Evolutionary conservation across 2,113 vertebrate species (phyloP).

Genomic region (Indicator indicator): DNA sequence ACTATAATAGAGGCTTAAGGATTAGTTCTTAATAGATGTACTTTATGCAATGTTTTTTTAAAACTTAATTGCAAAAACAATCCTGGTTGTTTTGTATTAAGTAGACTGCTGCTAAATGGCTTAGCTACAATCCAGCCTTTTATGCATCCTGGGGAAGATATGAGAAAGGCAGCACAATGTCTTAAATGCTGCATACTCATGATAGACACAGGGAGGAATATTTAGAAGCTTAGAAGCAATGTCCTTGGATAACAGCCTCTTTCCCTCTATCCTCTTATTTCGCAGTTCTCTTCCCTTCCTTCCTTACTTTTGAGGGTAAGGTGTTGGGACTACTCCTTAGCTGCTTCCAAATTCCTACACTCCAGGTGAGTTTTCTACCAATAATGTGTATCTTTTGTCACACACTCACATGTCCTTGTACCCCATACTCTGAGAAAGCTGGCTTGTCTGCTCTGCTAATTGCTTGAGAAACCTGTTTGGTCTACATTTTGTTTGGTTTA

Average conservation of each 20-base stretch:
- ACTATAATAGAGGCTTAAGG: not conserved
- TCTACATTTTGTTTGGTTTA: not conserved
- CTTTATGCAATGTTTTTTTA: not conserved
- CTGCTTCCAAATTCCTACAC: not conserved
- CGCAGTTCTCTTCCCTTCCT: not conserved
- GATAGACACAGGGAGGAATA: not conserved
- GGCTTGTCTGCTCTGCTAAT: not conserved
- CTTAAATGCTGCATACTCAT: not conserved
- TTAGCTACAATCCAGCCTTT: not conserved
- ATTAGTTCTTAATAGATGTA: not conserved
- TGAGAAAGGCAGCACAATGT: not conserved
- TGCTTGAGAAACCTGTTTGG: not conserved
- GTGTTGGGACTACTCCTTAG: not conserved
- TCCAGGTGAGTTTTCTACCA: not conserved
- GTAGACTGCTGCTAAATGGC: not conserved
- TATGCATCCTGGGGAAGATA: not conserved
- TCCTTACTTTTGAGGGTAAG: not conserved
- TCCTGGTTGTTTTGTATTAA: not conserved
- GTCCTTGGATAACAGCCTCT: not conserved
- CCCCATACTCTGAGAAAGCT: not conserved
- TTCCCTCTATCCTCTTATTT: not conserved
- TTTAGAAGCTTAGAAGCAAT: not conserved
- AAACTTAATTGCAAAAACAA: not conserved
- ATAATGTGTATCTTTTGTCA: not conserved
- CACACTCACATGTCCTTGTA: not conserved